phyloP scores from a whole-genome alignment of 1,140 invertebrate genomes.

The Calycopis cecrops region DNA sequence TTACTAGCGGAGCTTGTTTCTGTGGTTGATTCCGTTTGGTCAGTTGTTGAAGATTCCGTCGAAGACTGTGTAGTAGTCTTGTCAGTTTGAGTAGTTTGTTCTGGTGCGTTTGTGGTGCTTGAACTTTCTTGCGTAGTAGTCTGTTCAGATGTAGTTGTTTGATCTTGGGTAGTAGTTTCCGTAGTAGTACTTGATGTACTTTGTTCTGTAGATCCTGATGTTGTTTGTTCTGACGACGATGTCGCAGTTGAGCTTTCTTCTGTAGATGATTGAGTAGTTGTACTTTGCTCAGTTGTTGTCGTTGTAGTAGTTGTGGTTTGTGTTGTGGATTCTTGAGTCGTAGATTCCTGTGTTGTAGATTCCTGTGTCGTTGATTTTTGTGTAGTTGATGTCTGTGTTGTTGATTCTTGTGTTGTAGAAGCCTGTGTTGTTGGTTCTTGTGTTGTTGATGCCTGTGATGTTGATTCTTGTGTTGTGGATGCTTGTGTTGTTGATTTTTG shows the following conservation, averaged over 20 bases:
- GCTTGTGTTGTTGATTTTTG: constrained; percentile 22
- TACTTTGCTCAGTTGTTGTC: constrained; percentile 29
- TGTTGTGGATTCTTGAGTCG: constrained; percentile 16
- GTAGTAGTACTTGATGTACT: constrained; percentile 22
- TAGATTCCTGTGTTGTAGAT: constrained; percentile 24
- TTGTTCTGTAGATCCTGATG: constrained; percentile 27
- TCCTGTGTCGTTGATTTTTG: constrained; percentile 28
- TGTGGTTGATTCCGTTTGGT: constrained; percentile 35
- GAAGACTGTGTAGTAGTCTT: constrained; percentile 33
- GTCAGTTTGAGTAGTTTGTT: constrained; percentile 32
- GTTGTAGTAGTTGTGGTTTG: too few relatives aligned
- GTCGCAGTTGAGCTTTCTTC: constrained; percentile 20
- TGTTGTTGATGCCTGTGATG: constrained; percentile 38
- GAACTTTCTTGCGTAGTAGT: constrained; percentile 25
- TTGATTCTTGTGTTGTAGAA: constrained; percentile 30
- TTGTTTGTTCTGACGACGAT: constrained; percentile 11
- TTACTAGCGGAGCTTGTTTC: constrained; percentile 38
- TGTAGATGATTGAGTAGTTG: constrained; percentile 23
- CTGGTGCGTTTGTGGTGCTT: constrained; percentile 26
- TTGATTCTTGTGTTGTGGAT: constrained; percentile 27
- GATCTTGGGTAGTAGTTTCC: constrained; percentile 15
- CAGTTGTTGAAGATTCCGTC: constrained; percentile 31
- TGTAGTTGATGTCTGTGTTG: constrained; percentile 29
- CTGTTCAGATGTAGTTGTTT: constrained; percentile 22
- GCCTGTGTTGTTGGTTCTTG: constrained; percentile 28